These are phyloP conservation scores for Atethmia centrago DNA, from an alignment of 2,888 invertebrate species.

Conservation along the genomic window DNA sequence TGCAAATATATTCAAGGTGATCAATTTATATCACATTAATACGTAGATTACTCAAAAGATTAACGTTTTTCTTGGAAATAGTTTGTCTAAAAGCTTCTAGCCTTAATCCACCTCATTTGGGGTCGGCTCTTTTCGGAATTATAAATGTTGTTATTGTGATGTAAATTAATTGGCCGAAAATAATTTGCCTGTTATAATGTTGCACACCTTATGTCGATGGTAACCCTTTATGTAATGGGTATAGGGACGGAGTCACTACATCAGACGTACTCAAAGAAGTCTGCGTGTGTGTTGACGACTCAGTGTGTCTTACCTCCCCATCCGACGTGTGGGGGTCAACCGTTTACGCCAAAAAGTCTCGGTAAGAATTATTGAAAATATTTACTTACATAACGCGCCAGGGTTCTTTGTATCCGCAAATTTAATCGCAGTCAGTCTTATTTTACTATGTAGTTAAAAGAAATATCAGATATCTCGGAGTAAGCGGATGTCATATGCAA, in stretches of 20 bases:
- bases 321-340: constrained; percentile 37
- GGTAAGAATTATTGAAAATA: constrained; percentile 6
- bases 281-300: constrained; percentile 74
- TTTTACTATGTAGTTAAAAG: background rate
- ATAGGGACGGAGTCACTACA: constrained; percentile 64
- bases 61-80: too few species aligned
- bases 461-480: too few species aligned
- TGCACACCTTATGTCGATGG: constrained; percentile 5
- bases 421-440: background rate
- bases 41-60: background rate
- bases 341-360: background rate
- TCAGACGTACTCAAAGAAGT: constrained; percentile 58
- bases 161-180: background rate
- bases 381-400: background rate
- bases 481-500: background rate
- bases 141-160: background rate
- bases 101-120: background rate
- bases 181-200: constrained; percentile 23
- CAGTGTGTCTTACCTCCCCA: constrained; percentile 71
- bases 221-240: constrained; percentile 10
- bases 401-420: background rate
- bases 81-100: too few species aligned
- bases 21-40: constrained; percentile 5
- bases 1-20: background rate
- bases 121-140: background rate